Evolutionary conservation across 2,113 vertebrate genomes (phyloP), one percentile per base, ranked within the genome.

Genomic region (Sigmodon hispidus): DNA sequence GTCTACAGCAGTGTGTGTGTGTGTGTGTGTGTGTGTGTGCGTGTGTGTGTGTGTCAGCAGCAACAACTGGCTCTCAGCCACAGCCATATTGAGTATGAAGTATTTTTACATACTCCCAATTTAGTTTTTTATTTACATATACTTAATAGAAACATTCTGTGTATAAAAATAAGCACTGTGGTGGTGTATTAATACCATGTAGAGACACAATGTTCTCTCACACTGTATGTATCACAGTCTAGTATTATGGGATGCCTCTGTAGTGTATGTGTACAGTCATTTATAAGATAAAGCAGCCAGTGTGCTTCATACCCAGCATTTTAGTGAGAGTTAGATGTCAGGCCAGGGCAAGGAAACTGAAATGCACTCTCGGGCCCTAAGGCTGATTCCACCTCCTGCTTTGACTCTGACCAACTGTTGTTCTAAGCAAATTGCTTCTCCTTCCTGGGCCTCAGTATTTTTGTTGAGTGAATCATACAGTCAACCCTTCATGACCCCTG

Each of bases 81-180:
- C 43, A 55, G 67, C 80, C 43, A 85, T 93, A 43, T 10, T 79
- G 79, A 86, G 61, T 61, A 48, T 65, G 34, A 50, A 65, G 87
- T 61, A 83, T 87, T 90, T 87, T 83, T 88, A 75, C 61, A 77
- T 26, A 24, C 16, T 22, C 36, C 26, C 36, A 65, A 67, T 36
- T 91, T 88, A 89, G 70, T 73, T 65, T 95, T 95, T 84, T 96
- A 43, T 91, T 84, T 96, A 77, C 29, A 43, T 91, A 40, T 40
- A 43, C 26, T 21, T 80, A 85, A 70, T 77, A 67, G 81, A 93
- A 79, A 73, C 40, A 19, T 34, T 87, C 5, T 7, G 7, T 45
- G 34, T 36, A 55, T 48, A 13, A 50, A 93, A 88, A 45, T 67
- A 75, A 61, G 36, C 70, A 17, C 36, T 13, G 8, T 22, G 1